Evolutionary conservation across 2,113 vertebrate species (phyloP), one percentile per base, ranked within the genome.

Genomic region (Puntigrus tetrazona): DNA sequence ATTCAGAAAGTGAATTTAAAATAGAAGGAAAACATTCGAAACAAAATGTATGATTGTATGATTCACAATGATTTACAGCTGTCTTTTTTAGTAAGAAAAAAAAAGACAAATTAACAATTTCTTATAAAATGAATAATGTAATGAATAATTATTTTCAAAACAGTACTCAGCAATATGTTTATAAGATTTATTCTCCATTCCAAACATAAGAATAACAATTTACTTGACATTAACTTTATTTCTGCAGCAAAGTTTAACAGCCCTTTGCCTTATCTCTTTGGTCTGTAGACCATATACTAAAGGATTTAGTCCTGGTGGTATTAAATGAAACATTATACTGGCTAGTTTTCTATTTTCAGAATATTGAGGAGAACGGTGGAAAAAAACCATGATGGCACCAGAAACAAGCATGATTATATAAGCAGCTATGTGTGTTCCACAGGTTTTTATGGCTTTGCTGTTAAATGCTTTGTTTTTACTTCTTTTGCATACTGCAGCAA

Each of bases 231-330:
- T 65, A 7, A 25, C 43, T 73, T 70, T 87, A 18, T 18, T 73
- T 38, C 38, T 25, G 25, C 3, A 13, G 74, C 85, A 89, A 31
- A 90, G 7, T 11, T 61, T n/a, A 0, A 87, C 0, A 11, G 91
- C 50, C n/a, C 70, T 90, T 7, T 89, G 67, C 73, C 83, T 65
- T 52, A 93, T 45, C 0, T 78, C 85, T 86, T 90, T 91, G 2
- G 90, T 89, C 6, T 93, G 91, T 55, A 93, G 77, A 5, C 90
- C 91, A 4, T 93, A 93, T 41, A 93, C 90, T 0, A 89, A 2
- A 13, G 83, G 75, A n/a, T 92, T 93, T 36, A 91, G 3, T 0
- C 88, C 47, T 3, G 88, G 88, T 16, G 87, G 88, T 3, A 90
- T 36, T 1, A 91, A 50, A 0, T 89, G 83, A 38, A 86, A 81